Evolutionary conservation across 2,888 invertebrate species (phyloP).

Genomic region (Nesidiocoris tenuis): DNA sequence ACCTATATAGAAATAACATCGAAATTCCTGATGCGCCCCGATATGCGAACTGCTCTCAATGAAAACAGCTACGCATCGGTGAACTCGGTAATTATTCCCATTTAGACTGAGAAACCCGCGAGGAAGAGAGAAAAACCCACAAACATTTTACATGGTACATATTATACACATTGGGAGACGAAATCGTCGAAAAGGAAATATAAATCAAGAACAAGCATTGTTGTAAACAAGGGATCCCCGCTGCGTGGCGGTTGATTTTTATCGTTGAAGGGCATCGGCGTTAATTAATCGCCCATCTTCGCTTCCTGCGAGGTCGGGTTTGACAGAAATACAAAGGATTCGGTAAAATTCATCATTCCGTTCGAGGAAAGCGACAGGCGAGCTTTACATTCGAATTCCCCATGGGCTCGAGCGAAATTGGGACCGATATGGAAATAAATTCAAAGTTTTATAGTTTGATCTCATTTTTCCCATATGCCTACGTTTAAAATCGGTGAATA

Average conservation of each 20-base stretch:
- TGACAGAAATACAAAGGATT: no score
- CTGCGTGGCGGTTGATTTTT: not conserved
- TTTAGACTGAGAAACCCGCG: not conserved
- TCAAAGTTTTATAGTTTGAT: no score
- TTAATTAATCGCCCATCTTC: not conserved
- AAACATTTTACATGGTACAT: not conserved
- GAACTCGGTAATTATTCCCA: not conserved
- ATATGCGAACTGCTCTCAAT: not conserved
- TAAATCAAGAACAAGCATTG: not conserved
- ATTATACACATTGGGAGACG: not conserved
- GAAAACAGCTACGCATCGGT: not conserved
- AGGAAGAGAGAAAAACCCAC: not conserved
- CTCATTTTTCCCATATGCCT: no score
- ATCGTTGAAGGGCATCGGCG: not conserved
- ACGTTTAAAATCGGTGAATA: no score
- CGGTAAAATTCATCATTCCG: no score
- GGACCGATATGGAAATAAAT: no score
- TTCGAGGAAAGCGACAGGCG: no score
- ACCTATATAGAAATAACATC: not conserved
- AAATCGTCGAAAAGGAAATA: not conserved
- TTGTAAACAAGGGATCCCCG: not conserved
- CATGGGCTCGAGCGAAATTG: no score
- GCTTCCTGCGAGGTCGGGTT: not conserved
- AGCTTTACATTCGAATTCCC: no score
- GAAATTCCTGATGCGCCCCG: not conserved